phyloP scores from a whole-genome alignment of 1,140 invertebrate species.

The Bombus ignitus region DNA sequence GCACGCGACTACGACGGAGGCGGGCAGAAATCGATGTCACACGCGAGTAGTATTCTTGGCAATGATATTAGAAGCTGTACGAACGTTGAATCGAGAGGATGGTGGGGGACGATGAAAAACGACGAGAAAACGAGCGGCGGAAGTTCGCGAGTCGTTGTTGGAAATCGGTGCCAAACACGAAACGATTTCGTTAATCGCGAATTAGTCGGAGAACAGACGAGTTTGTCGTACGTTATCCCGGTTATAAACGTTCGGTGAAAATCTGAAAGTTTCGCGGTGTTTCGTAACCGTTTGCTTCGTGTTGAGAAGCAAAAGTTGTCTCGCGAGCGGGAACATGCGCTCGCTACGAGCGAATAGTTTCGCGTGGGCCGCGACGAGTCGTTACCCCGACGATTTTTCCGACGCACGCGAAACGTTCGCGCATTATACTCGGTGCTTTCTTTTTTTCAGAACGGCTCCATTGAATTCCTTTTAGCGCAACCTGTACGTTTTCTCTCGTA shows the following conservation, averaged over 20 bases:
- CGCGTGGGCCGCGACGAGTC: constrained; percentile 2
- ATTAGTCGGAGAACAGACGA: constrained; percentile 18
- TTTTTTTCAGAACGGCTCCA: neutral
- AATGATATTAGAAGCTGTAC: constrained; percentile 26
- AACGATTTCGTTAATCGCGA: constrained; percentile 23
- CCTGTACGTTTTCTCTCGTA: neutral
- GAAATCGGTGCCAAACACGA: constrained; percentile 41
- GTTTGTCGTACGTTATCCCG: constrained; percentile 5
- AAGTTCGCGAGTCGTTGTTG: constrained; percentile 26
- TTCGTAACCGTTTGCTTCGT: neutral
- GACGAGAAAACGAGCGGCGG: constrained; percentile 15
- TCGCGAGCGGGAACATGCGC: neutral
- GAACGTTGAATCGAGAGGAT: neutral
- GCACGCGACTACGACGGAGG: constrained; percentile 24
- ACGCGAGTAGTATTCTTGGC: constrained; percentile 45
- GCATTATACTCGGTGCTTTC: neutral
- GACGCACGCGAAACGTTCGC: constrained; percentile 21
- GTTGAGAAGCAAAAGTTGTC: neutral
- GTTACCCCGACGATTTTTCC: constrained; percentile 9
- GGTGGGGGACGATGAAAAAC: constrained; percentile 1
- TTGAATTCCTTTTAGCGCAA: constrained; percentile 23
- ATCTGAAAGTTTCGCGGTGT: neutral
- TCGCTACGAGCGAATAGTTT: neutral
- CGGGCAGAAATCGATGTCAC: constrained; percentile 24
- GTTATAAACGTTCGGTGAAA: neutral